Conservation (phyloP, 2,888 invertebrate species). For the Ommatoiulus sabulosus region DNA sequence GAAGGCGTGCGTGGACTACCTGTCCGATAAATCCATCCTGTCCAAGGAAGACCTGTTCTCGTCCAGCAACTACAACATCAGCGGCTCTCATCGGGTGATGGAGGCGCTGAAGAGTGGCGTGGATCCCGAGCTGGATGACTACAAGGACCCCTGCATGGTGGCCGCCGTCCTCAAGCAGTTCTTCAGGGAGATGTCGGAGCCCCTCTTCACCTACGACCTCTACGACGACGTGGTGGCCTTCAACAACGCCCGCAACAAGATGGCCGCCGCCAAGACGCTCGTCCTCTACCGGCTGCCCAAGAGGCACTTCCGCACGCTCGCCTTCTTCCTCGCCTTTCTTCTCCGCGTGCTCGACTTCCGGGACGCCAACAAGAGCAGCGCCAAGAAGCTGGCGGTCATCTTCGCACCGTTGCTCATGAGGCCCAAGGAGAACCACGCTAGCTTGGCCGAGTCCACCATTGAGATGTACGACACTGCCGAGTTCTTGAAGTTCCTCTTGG, state of each 20-base stretch:
- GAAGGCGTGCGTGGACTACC: background rate
- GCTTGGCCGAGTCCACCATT: background rate
- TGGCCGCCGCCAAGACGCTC: background rate
- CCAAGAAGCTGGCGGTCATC: background rate
- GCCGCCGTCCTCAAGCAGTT: background rate
- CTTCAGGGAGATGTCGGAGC: background rate
- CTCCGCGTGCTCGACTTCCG: background rate
- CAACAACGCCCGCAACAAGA: background rate
- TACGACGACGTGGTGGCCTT: conserved; percentile 12
- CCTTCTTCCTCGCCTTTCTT: background rate
- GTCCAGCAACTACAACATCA: background rate
- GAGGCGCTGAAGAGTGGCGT: background rate
- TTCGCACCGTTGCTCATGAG: background rate
- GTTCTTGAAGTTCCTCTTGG: background rate
- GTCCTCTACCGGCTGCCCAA: conserved; percentile 1
- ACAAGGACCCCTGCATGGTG: background rate
- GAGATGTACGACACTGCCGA: background rate
- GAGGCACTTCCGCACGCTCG: background rate
- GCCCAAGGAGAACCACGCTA: background rate
- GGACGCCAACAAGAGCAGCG: background rate
- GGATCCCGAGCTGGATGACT: background rate
- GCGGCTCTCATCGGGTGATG: background rate
- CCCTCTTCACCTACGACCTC: conserved; percentile 26
- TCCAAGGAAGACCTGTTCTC: background rate
- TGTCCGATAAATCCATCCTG: background rate